Evolutionary conservation across 2,888 invertebrate genomes (phyloP), one percentile per base, ranked within the genome.

Genomic region (Epistrophella euchroma): DNA sequence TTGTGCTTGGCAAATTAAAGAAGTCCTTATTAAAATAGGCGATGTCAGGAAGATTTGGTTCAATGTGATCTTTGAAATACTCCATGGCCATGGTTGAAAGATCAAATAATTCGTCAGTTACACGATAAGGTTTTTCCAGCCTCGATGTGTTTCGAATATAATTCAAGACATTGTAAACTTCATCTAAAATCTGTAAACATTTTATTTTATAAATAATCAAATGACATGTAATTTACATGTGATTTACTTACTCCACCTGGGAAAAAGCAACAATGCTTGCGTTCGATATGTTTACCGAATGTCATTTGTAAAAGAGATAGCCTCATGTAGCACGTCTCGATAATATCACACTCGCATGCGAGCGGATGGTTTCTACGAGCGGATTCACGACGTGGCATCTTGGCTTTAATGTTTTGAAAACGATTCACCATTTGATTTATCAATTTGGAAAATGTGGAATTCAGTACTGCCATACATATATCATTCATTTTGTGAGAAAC

Each of bases 41-140:
- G 88, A 97, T 96, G 92, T 97, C 97, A 45, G 97, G 97, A 90
- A 97, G 93, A 88, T 95, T 95, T 9, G 98, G 97, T 92, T 98
- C 98, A 91, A 98, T 97, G 90, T 96, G 96, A 92, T 98, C 98
- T 92, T 98, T 98, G 92, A 98, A 98, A 93, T 98, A 98, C 93
- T 98, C 98, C 98, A 98, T 98, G 43, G 98, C 98, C 98, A 98
- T 98, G 47, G 98, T 97, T 47, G 98, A 98, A 88, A 98, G 94
- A 93, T 98, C 98, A 93, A 98, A 97, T 77, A 98, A 93, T 92
- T 98, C 98, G 93, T 98, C 98, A 10, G 98, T 97, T 82, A 98
- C 97, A 93, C 97, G 97, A 92, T 97, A 98, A 58, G 98, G 97
- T 90, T 97, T 94, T 88, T 96, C 96, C 89, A 97, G 93, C 91